A percentile compares a stretch with the other conserved stretches of the same genome.
These are phyloP conservation scores for Campopleginae sp. DNA, from an alignment of 2,888 invertebrate genomes.

Conservation along the genomic window DNA sequence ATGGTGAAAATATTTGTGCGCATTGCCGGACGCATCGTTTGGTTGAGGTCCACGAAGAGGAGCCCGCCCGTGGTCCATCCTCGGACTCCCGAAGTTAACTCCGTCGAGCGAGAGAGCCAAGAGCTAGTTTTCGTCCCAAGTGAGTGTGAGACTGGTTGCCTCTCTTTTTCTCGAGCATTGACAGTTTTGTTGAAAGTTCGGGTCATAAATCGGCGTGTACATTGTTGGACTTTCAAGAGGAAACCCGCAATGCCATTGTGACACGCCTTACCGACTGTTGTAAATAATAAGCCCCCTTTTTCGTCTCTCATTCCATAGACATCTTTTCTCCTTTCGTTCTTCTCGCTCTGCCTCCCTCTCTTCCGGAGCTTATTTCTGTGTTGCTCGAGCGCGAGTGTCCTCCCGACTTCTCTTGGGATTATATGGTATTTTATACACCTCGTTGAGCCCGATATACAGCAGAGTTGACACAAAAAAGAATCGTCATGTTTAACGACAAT, in stretches of 20 bases:
- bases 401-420: constrained; percentile 43
- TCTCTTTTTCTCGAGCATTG: constrained; percentile 75
- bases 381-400: constrained; percentile 47
- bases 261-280: constrained; percentile 82
- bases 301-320: constrained; percentile 51
- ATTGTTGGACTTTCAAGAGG: constrained; percentile 83
- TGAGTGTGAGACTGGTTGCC: constrained; percentile 64
- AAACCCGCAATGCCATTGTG: constrained; percentile 84
- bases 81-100: constrained; percentile 45
- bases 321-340: constrained; percentile 42
- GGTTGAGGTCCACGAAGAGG: constrained; percentile 65
- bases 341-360: constrained; percentile 44
- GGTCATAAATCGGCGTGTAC: constrained; percentile 81
- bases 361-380: constrained; percentile 46
- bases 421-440: constrained; percentile 62
- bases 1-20: constrained; percentile 82
- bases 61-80: constrained; percentile 64
- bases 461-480: constrained; percentile 33
- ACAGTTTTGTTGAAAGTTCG: constrained; percentile 84
- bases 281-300: constrained; percentile 80
- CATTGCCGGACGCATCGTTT: constrained; percentile 72
- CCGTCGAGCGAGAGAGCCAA: constrained; percentile 63
- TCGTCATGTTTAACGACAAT: constrained; percentile 31
- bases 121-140: constrained; percentile 61
- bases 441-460: constrained; percentile 51